Base-by-base conservation (phyloP, 1,140 invertebrate genomes). In the Scaptomyza montana region DNA sequence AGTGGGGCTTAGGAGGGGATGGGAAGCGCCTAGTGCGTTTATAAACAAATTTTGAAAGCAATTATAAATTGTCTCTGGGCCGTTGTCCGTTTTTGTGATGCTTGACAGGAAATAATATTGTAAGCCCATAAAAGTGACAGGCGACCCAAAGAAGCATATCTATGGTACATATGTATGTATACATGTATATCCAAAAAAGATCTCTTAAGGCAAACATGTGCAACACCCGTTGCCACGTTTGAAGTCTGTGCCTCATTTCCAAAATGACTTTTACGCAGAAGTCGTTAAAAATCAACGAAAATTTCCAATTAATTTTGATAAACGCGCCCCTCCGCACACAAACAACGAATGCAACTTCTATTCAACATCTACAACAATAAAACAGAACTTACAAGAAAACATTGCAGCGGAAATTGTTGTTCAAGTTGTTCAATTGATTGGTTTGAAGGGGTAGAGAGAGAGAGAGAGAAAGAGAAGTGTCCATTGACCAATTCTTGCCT, bases 231-330 rank as follows among this genome's bases (percentile, higher is more conserved):
- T 28, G 81, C 49, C 61, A 64, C 82, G 57, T 87, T 77, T 82
- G 72, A 86, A 67, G 69, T 84, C 30, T 75, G 19, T 68, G 65
- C 63, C 70, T 72, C 77, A 76, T 68, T 77, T 51, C 57, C 65
- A 9, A 36, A 43, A 89, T 89, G 84, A 89, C 79, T 89, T 89
- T 89, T 89, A 89, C 79, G 63, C 85, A 89, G 84, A 89, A 89
- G 84, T 89, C 84, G 85, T 89, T 89, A 89, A 89, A 87, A 79
- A 89, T 89, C 84, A 78, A 89, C 84, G 79, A 89, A 87, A 87
- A 87, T 89, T 89, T 89, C 74, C 84, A 89, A 89, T 89, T 89
- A 89, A 89, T 89, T 87, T 89, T 89, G 84, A 89, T 89, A 89
- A 89, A 89, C 85, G 77, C 77, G 69, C 79, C 75, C 71, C 47